Conservation (phyloP, 2,888 invertebrate species). For the Lomographa bimaculata region DNA sequence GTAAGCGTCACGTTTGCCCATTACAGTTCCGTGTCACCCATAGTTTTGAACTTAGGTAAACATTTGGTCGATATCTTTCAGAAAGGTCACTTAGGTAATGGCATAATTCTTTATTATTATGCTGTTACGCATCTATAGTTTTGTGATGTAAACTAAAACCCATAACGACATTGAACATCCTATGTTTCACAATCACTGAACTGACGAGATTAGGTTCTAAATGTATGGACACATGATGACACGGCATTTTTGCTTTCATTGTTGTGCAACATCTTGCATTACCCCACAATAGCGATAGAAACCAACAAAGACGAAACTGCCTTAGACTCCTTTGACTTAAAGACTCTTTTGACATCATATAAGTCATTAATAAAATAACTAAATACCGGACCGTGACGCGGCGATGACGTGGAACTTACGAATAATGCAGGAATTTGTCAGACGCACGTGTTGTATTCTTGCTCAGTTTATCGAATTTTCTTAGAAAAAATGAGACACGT, state of each 20-base stretch:
- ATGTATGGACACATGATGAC: conserved; percentile 75
- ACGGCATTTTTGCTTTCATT: conserved; percentile 47
- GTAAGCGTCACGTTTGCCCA: no score
- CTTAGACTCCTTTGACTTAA: conserved; percentile 62
- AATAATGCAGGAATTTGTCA: conserved; percentile 52
- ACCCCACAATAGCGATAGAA: conserved; percentile 61
- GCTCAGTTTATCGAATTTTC: conserved; percentile 28
- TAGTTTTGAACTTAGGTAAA: no score
- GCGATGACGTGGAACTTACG: conserved; percentile 42
- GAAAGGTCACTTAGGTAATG: no score
- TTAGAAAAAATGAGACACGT: conserved; percentile 24
- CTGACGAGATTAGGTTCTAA: conserved; percentile 64
- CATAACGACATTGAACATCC: no score
- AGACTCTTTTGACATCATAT: conserved; percentile 42
- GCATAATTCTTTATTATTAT: no score
- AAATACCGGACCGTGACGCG: conserved; percentile 58
- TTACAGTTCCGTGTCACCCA: no score
- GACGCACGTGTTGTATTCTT: conserved; percentile 52
- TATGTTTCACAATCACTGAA: conserved; percentile 40
- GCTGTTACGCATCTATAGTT: no score
- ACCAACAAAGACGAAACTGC: conserved; percentile 78
- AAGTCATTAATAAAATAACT: conserved; percentile 73
- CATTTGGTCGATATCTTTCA: no score
- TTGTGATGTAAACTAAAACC: no score
- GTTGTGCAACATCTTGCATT: conserved; percentile 76